phyloP scores from a whole-genome alignment of 2,888 invertebrate species.

The Apamea monoglypha region DNA sequence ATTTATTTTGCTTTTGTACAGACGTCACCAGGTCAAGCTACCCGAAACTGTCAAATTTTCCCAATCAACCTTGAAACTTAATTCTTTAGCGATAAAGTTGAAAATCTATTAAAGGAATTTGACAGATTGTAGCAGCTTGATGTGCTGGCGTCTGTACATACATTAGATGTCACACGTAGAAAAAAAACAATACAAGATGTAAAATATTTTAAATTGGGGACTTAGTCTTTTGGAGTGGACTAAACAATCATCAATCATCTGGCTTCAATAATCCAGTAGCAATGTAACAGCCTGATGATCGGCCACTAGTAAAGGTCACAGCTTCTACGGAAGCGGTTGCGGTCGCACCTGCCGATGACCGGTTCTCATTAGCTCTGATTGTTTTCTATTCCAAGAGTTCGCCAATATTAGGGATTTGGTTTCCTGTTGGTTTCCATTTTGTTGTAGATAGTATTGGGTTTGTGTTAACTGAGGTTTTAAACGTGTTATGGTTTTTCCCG shows the following conservation, averaged over 20 bases:
- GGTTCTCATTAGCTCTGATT: constrained; percentile 64
- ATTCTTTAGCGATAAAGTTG: too few species aligned
- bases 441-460: background rate
- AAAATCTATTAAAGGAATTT: too few species aligned
- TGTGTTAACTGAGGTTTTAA: constrained; percentile 8
- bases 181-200: too few species aligned
- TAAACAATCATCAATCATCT: background rate
- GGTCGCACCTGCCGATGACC: constrained; percentile 64
- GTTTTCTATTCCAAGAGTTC: constrained; percentile 61
- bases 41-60: too few species aligned
- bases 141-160: too few species aligned
- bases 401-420: constrained; percentile 54
- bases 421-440: constrained; percentile 45
- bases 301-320: constrained; percentile 38
- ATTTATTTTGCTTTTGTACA: too few species aligned
- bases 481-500: background rate
- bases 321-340: constrained; percentile 68
- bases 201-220: too few species aligned
- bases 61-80: too few species aligned
- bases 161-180: too few species aligned
- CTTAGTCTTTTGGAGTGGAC: too few species aligned
- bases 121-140: too few species aligned
- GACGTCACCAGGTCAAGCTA: too few species aligned
- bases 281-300: constrained; percentile 1
- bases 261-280: background rate